Base-by-base conservation (phyloP, 2,797 vertebrate species). In the Semaprochilodus insignis region DNA sequence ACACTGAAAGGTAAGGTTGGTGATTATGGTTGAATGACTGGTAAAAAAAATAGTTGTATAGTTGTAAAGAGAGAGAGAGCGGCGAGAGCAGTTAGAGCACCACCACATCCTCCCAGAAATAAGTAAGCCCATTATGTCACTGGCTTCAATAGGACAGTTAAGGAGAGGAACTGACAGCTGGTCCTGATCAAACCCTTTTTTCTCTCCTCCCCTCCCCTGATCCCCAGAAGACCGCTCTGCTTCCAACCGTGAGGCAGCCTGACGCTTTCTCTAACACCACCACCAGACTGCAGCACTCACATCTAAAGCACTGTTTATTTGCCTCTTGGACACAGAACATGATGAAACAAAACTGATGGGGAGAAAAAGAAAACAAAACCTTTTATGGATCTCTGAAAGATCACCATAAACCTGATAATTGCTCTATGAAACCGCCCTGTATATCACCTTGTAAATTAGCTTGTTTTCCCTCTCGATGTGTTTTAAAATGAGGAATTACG, bases 131-230 rank as follows among this genome's bases (percentile, higher is more conserved):
- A 78, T 89, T 91, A 91, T 88, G 85, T 75, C 81, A 48, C 70
- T 85, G 80, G 82, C 87, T 88, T 92, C 85, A 83, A 81, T 88
- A 82, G 89, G 87, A 90, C 65, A 85, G 83, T 87, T 87, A 89
- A 91, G 88, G 88, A 78, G 92, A 86, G 89, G 88, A 89, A 89
- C 87, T 90, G 94, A 93, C 93, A 95, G 93, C 93, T 93, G 92
- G 91, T 92, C 89, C 90, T 92, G 93, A 94, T 94, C 92, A 94
- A 94, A 94, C 90, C 90, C 81, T 87, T 81, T 87, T 91, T 91
- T 93, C 91, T 90, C 91, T 34, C 63, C 87, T 86, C 88, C 80
- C 87, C 88, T 88, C 88, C 86, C 2, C 83, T 85, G 73, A 91
- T 91, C 83, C 92, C 91, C 94, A 63, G 81, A 91, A 94, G 92